Base-by-base conservation (phyloP, 2,113 vertebrate species). In the Echinops telfairi region DNA sequence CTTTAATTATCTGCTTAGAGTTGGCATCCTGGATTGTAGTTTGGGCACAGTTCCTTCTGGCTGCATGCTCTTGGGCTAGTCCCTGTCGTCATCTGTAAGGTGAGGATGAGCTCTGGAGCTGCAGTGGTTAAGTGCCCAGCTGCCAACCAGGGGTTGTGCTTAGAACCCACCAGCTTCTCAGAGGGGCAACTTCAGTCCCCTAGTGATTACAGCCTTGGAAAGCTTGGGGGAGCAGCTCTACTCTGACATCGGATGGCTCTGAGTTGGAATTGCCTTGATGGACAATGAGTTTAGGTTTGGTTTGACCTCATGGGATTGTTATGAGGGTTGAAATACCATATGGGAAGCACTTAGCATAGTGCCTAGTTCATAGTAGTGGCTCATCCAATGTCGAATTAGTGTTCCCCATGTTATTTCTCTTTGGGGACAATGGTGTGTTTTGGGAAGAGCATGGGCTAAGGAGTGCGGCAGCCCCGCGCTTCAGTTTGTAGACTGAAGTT, bases 41-140 rank as follows among this genome's bases (percentile, higher is more conserved):
- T 33, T 89, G 70, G 81, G 38, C 31, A 68, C 29, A 53, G 36
- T 85, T 90, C n/a, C 23, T 89, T 85, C 88, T 29, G 29, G 38
- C 9, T 29, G 4, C 23, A 17, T 57, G 38, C 83, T 76, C 66
- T 76, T 78, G 60, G 27, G 58, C 38, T 53, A 5, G n/a, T 84
- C 43, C 19, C 27, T n/a, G 60, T 79, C 31, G 12, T 93, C 1
- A 22, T 19, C 22, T 60, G 25, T 71, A 71, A 73, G 64, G 57
- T 12, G 80, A 70, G 64, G 43, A 76, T 57, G 60, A 62, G 12
- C 14, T 62, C 60, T 62, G 60, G 60, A 20, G 60, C 3, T 62
- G 60, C 60, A 62, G 60, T 62, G 22, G 58, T 16, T 60, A 62
- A 62, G 60, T 62, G 60, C 60, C 17, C 19, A 20, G 60, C 22